Percentiles rank a stretch among this genome's conserved stretches.
phyloP scores from a whole-genome alignment of 2,113 vertebrate species.

The Coptodon bakossiorum region DNA sequence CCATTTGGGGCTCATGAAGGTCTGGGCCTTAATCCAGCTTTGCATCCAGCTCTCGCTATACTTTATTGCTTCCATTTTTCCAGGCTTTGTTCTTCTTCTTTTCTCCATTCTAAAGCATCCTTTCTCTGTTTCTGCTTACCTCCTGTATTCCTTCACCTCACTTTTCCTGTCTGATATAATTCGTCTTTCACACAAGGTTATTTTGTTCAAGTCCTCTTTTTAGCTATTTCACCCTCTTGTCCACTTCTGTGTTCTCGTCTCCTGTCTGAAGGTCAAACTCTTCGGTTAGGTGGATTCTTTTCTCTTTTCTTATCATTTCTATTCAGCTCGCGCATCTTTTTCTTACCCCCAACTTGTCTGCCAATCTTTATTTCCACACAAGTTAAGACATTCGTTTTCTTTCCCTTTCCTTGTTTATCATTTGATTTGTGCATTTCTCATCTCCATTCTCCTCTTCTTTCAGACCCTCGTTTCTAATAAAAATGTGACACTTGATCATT shows the following conservation, averaged over 20 bases:
- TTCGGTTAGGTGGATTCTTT: neutral
- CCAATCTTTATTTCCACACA: neutral
- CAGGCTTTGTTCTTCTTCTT: neutral
- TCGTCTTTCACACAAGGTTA: neutral
- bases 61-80: neutral
- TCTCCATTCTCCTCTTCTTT: neutral
- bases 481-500: slow-evolving; percentile 6
- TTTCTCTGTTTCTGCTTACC: neutral
- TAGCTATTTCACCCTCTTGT: neutral
- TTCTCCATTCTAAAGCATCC: neutral
- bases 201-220: neutral
- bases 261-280: slow-evolving; percentile 20
- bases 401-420: neutral
- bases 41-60: neutral
- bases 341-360: neutral
- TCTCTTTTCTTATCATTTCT: neutral
- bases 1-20: neutral
- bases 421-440: neutral
- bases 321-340: neutral
- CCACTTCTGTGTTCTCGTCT: neutral
- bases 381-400: neutral
- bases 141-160: neutral
- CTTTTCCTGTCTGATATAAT: neutral
- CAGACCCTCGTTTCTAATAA: neutral
- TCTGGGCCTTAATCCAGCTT: neutral